Base-by-base conservation (phyloP, 2,888 invertebrate species). In the Lasioglossum oenotherae region DNA sequence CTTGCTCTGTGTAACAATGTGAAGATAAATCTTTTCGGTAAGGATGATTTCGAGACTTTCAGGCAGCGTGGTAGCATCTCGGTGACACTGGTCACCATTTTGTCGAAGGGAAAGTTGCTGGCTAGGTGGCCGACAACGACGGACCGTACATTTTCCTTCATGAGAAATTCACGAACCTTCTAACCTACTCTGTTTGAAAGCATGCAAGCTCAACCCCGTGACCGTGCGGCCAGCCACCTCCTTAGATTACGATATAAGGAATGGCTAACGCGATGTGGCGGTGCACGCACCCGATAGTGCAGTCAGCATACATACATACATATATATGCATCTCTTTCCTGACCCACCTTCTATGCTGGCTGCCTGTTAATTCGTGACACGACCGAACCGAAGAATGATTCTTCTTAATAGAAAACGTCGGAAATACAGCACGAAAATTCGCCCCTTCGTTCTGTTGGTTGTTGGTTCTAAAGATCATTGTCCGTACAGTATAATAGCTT, bases 161-260 rank as follows among this genome's bases (percentile, higher is more conserved):
- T 93, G 90, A 93, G 92, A 93, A 92, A 93, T 93, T 93, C 92
- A 93, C 91, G 88, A 93, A 88, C 87, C 89, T 86, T 90, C 87
- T 90, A 91, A 91, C 91, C 91, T 91, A 89, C 92, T 91, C 90
- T 88, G 90, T 92, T 92, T 92, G 90, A 91, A 92, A 84, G 89
- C 93, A 91, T 91, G 93, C 91, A 89, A 92, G 90, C 93, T 89
- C 87, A 86, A 89, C 85, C 86, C 88, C 90, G 87, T 87, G 90
- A 91, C 90, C 89, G 89, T 82, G 84, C 91, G 92, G 91, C 90
- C 91, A 90, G 92, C 92, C 92, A 93, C 93, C 93, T 93, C 90
- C 92, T 93, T 92, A 93, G 92, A 93, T 93, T 93, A 93, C 93
- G 92, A 93, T 92, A 92, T 93, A 92, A 93, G 91, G 91, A 93